Base-by-base conservation (phyloP, 1,140 invertebrate species). In the Aphelenchoides fujianensis region DNA sequence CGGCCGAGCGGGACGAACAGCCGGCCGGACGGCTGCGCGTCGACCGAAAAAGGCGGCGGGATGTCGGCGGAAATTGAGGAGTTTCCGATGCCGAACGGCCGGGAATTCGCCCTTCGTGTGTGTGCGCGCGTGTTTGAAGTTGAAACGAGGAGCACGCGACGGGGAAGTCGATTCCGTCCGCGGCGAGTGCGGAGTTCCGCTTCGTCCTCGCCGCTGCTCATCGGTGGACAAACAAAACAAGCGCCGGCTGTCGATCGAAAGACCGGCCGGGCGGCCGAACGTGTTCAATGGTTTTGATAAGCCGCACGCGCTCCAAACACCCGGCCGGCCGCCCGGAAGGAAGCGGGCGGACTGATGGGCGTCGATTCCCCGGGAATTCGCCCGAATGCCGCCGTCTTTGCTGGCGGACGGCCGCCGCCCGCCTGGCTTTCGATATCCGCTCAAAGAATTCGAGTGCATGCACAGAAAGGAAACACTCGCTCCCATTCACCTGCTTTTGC, bases 401-500 rank as follows among this genome's bases (percentile, higher is more conserved):
- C 23, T 48, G n/a, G n/a, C n/a, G n/a, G n/a, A n/a, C n/a, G n/a
- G n/a, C n/a, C n/a, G n/a, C 41, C 41, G 41, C 12, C 23, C 41
- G 41, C 23, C 41, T 48, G n/a, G n/a, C 23, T 48, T 48, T 48
- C 41, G 41, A n/a, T n/a, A n/a, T n/a, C n/a, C n/a, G n/a, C n/a
- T n/a, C n/a, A n/a, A n/a, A n/a, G n/a, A n/a, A n/a, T 48, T 48
- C 41, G 12, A 48, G 23, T 48, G 23, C 41, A 48, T 48, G 12
- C 41, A 48, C n/a, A n/a, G n/a, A n/a, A n/a, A 48, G 41, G 12
- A 48, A 48, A 48, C 41, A 48, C 12, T 48, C 12, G 23, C 12
- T 48, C n/a, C n/a, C n/a, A 69, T 16, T 77, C 28, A 77, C 76
- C 57, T 81, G 80, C 55, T 81, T 73, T 30, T 71, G 48, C 5